Conservation (phyloP, 2,888 invertebrate genomes). For the Boloria euphrosyne region DNA sequence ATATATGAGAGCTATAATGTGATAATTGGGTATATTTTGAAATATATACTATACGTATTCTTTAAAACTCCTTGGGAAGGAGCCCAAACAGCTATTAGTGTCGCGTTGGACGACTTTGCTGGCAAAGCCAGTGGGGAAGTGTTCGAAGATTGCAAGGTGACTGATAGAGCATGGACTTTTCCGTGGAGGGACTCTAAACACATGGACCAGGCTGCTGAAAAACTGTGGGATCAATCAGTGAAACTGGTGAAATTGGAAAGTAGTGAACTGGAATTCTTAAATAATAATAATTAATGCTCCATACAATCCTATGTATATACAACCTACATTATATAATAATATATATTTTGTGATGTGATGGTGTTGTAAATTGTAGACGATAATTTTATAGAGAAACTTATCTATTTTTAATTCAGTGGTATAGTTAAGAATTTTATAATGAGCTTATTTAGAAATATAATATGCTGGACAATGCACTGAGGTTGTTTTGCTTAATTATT, state of each 20-base stretch:
- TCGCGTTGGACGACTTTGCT: constrained; percentile 86
- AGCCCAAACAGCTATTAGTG: constrained; percentile 86
- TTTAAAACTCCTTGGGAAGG: constrained; percentile 34
- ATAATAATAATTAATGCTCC: background rate
- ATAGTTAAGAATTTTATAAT: no score
- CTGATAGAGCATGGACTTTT: constrained; percentile 45
- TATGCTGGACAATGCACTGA: no score
- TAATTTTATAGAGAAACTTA: no score
- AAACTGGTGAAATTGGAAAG: constrained; percentile 30
- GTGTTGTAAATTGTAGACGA: no score
- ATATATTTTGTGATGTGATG: background rate
- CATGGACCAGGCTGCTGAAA: constrained; percentile 71
- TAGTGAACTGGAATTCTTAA: constrained; percentile 1
- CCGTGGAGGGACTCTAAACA: constrained; percentile 48
- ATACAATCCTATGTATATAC: background rate
- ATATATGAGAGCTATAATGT: constrained; percentile 86
- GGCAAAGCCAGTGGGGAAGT: constrained; percentile 59
- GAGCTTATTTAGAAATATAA: no score
- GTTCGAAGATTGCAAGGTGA: constrained; percentile 80
- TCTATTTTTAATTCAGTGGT: no score
- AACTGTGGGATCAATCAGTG: constrained; percentile 48
- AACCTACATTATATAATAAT: no score
- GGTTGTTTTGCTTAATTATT: no score
- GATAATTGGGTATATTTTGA: constrained; percentile 73
- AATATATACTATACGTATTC: constrained; percentile 68